phyloP scores from a whole-genome alignment of 2,888 invertebrate species.

The Unio delphinus region DNA sequence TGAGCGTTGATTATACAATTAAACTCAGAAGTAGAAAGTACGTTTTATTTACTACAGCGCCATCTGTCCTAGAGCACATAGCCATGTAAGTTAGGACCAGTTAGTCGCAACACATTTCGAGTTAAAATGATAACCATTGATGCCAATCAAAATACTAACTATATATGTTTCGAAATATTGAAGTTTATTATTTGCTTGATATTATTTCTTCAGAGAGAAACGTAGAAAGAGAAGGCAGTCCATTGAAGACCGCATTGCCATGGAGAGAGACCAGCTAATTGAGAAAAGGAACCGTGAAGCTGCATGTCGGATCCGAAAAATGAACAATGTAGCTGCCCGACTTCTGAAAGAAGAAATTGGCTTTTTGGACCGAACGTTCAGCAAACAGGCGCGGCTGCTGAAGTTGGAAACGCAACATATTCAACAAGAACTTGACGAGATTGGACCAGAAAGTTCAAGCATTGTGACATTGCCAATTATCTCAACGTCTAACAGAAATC shows the following conservation, averaged over 20 bases:
- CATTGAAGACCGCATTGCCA: not conserved
- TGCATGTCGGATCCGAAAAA: slow-evolving; percentile 33
- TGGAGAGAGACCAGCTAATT: slow-evolving; percentile 36
- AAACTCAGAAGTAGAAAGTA: too few species aligned
- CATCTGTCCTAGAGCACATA: too few species aligned
- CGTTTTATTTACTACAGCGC: too few species aligned
- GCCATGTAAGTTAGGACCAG: too few species aligned
- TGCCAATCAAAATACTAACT: too few species aligned
- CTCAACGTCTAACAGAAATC: slow-evolving; percentile 8
- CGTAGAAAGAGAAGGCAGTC: not conserved
- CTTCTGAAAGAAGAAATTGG: slow-evolving; percentile 28
- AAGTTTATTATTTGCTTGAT: too few species aligned
- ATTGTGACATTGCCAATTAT: not conserved
- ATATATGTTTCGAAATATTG: too few species aligned
- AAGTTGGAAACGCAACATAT: slow-evolving; percentile 31
- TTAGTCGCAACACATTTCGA: too few species aligned
- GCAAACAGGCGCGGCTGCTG: slow-evolving; percentile 28
- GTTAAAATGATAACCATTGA: too few species aligned
- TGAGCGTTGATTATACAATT: too few species aligned
- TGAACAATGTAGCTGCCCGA: slow-evolving; percentile 35
- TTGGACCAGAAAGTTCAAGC: not conserved
- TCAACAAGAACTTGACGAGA: slow-evolving; percentile 32
- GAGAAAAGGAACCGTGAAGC: slow-evolving; percentile 35
- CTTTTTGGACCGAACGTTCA: slow-evolving; percentile 24
- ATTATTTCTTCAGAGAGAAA: not conserved